Evolutionary conservation across 2,888 invertebrate species (phyloP).

Genomic region (Drosophila recens): DNA sequence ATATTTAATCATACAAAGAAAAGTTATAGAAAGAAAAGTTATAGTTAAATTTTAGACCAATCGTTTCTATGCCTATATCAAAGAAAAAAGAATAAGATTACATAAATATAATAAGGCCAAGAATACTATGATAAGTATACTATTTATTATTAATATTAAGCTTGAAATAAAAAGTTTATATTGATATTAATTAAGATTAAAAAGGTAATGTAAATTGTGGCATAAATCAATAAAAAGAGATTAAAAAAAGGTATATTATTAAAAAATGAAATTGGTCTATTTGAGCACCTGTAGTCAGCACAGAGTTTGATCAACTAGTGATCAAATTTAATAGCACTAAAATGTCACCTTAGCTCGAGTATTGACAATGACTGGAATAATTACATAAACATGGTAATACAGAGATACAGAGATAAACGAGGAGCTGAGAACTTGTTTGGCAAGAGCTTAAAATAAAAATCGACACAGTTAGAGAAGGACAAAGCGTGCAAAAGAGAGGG

Average conservation of each 20-base stretch:
- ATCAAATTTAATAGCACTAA: slow-evolving; percentile 14
- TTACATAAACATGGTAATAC: slow-evolving; percentile 28
- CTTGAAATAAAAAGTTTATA: no score
- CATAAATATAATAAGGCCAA: no score
- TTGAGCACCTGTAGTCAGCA: background rate
- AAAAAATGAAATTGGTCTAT: background rate
- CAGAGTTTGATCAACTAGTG: background rate
- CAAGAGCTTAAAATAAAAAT: slow-evolving; percentile 29
- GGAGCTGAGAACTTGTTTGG: slow-evolving; percentile 41
- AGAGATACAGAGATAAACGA: slow-evolving; percentile 8
- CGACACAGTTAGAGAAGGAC: slow-evolving; percentile 14
- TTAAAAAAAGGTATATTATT: background rate
- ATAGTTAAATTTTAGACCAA: no score
- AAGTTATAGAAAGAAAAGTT: no score
- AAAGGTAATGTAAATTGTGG: background rate
- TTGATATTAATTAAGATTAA: background rate
- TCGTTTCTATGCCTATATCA: no score
- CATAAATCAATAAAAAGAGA: background rate
- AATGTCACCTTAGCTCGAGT: slow-evolving; percentile 25
- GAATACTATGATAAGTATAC: no score
- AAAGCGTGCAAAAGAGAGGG: background rate
- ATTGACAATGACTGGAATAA: slow-evolving; percentile 30
- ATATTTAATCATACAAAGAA: no score
- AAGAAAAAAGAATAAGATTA: no score
- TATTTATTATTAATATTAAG: no score